Evolutionary conservation across 2,797 vertebrate species (phyloP).

Genomic region (Graptemys geographica): DNA sequence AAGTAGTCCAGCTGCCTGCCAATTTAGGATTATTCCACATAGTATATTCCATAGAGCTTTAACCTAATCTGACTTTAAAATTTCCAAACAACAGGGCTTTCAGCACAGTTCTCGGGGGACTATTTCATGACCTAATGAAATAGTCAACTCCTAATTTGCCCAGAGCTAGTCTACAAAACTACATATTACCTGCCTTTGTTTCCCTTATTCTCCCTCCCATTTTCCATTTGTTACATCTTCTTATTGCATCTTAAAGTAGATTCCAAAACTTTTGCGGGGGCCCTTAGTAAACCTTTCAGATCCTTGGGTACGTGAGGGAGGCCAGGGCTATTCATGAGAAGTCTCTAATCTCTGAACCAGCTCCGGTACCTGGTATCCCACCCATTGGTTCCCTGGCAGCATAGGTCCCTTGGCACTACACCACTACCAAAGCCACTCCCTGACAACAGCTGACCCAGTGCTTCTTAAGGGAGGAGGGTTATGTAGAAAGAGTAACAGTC

Average conservation of each 20-base stretch:
- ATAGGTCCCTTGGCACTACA: neutral
- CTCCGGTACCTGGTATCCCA: neutral
- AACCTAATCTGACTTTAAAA: neutral
- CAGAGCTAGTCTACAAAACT: neutral
- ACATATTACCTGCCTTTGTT: neutral
- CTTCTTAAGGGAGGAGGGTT: neutral
- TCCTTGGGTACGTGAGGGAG: neutral
- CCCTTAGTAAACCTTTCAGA: neutral
- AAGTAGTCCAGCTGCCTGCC: neutral
- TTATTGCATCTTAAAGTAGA: neutral
- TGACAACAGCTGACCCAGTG: neutral
- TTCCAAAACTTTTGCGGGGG: neutral
- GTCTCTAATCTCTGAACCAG: neutral
- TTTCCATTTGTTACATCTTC: neutral
- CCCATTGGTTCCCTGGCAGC: neutral
- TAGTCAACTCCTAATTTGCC: neutral
- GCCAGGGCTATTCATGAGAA: neutral
- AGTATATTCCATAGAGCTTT: neutral
- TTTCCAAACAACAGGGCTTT: neutral
- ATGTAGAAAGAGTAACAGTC: neutral
- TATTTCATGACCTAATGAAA: neutral
- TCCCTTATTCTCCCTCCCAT: neutral
- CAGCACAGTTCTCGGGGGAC: neutral
- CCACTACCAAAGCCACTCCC: neutral
- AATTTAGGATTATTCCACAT: neutral